A percentile compares a stretch with the other conserved stretches of the same genome.
Evolutionary conservation across 2,888 invertebrate species (phyloP).

Genomic region (Myopa tessellatipennis): DNA sequence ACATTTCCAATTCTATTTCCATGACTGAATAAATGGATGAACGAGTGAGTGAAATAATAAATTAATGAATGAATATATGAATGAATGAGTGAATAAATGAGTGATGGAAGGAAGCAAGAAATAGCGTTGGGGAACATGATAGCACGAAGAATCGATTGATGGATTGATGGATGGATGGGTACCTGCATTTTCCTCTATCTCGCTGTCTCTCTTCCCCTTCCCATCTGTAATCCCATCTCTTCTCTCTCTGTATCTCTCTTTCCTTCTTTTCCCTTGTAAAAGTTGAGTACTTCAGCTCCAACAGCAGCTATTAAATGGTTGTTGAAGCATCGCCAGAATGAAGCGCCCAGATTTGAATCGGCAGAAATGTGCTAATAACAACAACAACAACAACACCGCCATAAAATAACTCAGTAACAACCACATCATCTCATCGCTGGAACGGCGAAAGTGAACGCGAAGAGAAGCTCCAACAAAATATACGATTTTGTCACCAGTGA

Average conservation of each 20-base stretch:
- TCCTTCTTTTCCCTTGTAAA: no score
- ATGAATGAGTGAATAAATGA: constrained; percentile 3
- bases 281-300: no score
- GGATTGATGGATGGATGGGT: no score
- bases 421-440: background rate
- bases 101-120: background rate
- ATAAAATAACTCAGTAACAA: background rate
- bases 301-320: no score
- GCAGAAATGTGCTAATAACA: constrained; percentile 14
- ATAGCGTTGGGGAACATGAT: no score
- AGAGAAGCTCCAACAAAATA: background rate
- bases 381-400: background rate
- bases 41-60: background rate
- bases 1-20: constrained; percentile 47
- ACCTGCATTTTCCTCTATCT: background rate
- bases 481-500: constrained; percentile 31
- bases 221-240: no score
- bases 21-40: background rate
- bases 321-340: background rate
- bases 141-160: no score
- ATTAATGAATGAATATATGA: background rate
- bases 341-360: background rate
- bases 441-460: background rate
- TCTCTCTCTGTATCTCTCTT: no score
- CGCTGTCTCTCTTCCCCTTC: background rate